Conservation (phyloP, 2,888 invertebrate genomes). For the Caenorhabditis auriculariae region DNA sequence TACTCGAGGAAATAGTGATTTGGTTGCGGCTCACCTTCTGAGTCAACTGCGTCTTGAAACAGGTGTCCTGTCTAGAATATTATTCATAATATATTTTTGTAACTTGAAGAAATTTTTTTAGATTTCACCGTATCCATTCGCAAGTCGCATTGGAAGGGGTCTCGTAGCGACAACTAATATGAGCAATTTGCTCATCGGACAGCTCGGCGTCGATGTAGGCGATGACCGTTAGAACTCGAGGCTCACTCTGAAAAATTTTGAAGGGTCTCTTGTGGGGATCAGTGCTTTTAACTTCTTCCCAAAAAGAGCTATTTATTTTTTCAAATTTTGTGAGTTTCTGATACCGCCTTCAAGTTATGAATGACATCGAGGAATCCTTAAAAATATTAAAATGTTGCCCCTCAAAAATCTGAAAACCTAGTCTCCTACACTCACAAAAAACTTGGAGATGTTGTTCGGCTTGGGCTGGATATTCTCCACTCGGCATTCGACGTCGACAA, state of each 20-base stretch:
- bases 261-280: too few relatives aligned
- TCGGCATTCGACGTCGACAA: slow-evolving; percentile 50
- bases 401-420: not conserved
- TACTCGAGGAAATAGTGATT: slow-evolving; percentile 25
- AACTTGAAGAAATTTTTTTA: not conserved
- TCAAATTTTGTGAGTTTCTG: too few relatives aligned
- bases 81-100: not conserved
- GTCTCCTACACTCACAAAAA: slow-evolving; percentile 29
- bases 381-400: not conserved
- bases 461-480: slow-evolving; percentile 37
- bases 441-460: slow-evolving; percentile 24
- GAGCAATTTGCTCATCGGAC: slow-evolving; percentile 45
- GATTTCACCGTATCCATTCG: slow-evolving; percentile 39
- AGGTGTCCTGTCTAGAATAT: slow-evolving; percentile 33
- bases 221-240: slow-evolving; percentile 42
- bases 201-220: slow-evolving; percentile 46
- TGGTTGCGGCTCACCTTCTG: slow-evolving; percentile 16
- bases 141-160: slow-evolving; percentile 29
- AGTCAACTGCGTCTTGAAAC: slow-evolving; percentile 39
- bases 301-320: too few relatives aligned
- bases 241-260: slow-evolving; percentile 34
- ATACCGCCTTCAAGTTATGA: too few relatives aligned
- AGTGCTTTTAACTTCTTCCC: too few relatives aligned
- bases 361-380: not conserved
- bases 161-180: slow-evolving; percentile 44